Percentiles rank a stretch among this genome's conserved stretches.
Evolutionary conservation across 2,113 vertebrate genomes (phyloP).

Genomic region (Archilochus colubris): DNA sequence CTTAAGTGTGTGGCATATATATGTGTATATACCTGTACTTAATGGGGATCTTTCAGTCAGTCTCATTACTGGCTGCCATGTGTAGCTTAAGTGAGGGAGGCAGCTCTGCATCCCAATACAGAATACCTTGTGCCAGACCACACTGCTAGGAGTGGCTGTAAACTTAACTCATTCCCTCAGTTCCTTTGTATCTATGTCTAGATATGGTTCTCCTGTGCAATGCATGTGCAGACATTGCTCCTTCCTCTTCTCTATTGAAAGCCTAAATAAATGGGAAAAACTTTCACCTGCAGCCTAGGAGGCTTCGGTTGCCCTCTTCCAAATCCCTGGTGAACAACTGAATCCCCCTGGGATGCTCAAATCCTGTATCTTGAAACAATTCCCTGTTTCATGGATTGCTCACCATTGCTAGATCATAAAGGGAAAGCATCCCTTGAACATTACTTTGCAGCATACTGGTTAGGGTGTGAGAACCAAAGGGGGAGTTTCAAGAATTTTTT

Average conservation of each 20-base stretch:
- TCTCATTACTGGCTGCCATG: background rate
- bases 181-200: background rate
- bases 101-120: background rate
- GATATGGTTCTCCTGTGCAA: background rate
- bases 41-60: conserved; percentile 18
- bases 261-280: background rate
- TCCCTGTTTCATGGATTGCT: background rate
- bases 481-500: background rate
- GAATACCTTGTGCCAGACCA: background rate
- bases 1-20: background rate
- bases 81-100: background rate
- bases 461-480: background rate
- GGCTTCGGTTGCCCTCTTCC: background rate
- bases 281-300: background rate
- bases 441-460: background rate
- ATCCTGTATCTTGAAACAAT: background rate
- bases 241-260: background rate
- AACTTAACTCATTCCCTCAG: background rate
- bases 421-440: fast-evolving
- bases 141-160: background rate
- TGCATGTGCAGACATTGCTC: background rate
- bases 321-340: background rate
- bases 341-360: background rate
- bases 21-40: background rate
- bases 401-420: background rate